Conservation (phyloP, 2,797 vertebrate genomes). For the Delichon dasypus region DNA sequence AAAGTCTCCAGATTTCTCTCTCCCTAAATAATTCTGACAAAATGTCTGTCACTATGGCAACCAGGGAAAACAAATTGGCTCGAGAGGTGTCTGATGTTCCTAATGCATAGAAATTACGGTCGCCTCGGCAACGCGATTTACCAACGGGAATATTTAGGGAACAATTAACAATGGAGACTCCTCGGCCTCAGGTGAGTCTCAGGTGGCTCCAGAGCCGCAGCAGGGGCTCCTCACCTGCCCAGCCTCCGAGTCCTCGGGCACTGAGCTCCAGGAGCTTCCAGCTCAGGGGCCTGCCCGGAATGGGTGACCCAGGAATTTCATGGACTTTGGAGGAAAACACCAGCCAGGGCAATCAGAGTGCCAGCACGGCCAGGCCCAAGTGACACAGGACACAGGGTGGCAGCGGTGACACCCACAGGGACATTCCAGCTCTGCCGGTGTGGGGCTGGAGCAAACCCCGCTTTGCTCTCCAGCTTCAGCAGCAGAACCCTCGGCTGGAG, state of each 20-base stretch:
- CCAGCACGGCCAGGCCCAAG: fast-evolving
- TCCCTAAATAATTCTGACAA: constrained; percentile 35
- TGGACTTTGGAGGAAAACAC: fast-evolving
- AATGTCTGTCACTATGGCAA: constrained; percentile 35
- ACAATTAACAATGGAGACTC: neutral
- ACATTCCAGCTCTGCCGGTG: neutral
- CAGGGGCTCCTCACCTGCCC: neutral
- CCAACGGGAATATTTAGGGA: neutral
- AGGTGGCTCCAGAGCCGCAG: neutral
- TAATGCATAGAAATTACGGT: constrained; percentile 25
- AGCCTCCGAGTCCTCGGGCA: fast-evolving
- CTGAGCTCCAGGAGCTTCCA: neutral
- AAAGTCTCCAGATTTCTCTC: neutral
- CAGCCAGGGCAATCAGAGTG: fast-evolving
- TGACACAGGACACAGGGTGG: neutral
- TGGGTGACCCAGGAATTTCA: neutral
- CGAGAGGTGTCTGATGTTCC: constrained; percentile 2
- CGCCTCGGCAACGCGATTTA: neutral
- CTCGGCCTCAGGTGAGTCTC: fast-evolving
- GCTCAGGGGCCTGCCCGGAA: neutral
- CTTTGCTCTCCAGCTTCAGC: neutral
- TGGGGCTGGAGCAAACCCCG: neutral
- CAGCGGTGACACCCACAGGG: neutral
- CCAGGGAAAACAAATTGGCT: constrained; percentile 53
- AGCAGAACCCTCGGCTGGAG: neutral